Percentiles rank a stretch among this genome's conserved stretches.
phyloP scores from a whole-genome alignment of 2,888 invertebrate species.

The Electrophaes corylata region DNA sequence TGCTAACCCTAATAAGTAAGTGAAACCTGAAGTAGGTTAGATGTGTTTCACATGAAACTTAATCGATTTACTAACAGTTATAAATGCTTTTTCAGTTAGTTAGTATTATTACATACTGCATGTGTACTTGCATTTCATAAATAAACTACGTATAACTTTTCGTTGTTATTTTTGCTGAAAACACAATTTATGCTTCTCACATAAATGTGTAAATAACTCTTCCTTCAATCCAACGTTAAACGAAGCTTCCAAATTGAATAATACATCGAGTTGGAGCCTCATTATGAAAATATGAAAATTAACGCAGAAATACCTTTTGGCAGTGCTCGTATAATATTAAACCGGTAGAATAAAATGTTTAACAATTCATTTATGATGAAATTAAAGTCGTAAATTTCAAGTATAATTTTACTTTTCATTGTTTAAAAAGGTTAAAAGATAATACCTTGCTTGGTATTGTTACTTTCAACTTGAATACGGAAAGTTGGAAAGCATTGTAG shows the following conservation, averaged over 20 bases:
- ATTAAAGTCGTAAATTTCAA: conserved; percentile 12
- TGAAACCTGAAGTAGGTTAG: too few relatives aligned
- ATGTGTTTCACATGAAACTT: too few relatives aligned
- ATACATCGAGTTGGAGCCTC: background rate
- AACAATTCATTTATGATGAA: conserved; percentile 22
- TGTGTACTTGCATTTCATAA: too few relatives aligned
- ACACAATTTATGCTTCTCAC: background rate
- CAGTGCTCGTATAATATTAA: background rate
- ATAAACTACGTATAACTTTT: too few relatives aligned
- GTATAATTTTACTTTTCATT: conserved; percentile 14
- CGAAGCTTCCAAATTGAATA: conserved; percentile 9
- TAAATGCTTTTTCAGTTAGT: too few relatives aligned
- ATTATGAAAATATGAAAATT: conserved; percentile 2
- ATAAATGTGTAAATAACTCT: background rate
- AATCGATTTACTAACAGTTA: too few relatives aligned
- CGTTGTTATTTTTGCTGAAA: background rate
- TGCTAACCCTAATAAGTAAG: too few relatives aligned
- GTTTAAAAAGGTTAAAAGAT: conserved; percentile 9
- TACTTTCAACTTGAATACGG: conserved; percentile 2
- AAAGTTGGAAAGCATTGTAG: conserved; percentile 32
- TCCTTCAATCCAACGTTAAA: conserved; percentile 4
- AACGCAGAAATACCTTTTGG: conserved; percentile 2
- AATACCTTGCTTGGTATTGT: conserved; percentile 6
- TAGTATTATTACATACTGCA: too few relatives aligned
- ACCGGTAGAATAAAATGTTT: conserved; percentile 13